Percentiles rank a stretch among this genome's conserved stretches.
Conservation (phyloP, 2,113 vertebrate species). For the Pseudorasbora parva region DNA sequence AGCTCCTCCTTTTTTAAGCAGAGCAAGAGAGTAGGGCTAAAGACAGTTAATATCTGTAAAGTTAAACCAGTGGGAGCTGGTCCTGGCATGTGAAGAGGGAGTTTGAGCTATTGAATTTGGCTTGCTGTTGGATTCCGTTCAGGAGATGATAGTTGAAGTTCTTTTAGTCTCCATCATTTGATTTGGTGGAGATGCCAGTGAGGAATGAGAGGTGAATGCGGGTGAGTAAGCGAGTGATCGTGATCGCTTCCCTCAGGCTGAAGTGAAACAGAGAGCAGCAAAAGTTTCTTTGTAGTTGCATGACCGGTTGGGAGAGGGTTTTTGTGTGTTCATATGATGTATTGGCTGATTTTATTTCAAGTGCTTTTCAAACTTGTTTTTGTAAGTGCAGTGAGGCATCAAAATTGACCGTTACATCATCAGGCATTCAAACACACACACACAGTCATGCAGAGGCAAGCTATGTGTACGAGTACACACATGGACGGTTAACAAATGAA, state of each 20-base stretch:
- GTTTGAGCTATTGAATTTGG: background rate
- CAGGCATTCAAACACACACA: constrained; percentile 41
- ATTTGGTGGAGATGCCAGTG: constrained; percentile 15
- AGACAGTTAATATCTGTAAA: constrained; percentile 10
- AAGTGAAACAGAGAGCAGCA: background rate
- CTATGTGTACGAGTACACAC: background rate
- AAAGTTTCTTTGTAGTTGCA: constrained; percentile 21
- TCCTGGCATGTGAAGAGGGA: background rate
- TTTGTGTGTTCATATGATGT: background rate
- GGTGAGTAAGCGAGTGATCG: constrained; percentile 35
- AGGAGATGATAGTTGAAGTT: background rate
- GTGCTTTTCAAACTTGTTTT: constrained; percentile 12
- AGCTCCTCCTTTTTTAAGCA: constrained; percentile 43
- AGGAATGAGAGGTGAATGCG: constrained; percentile 20
- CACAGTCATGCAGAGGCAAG: background rate
- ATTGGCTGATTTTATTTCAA: constrained; percentile 2
- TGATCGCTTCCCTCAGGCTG: constrained; percentile 1
- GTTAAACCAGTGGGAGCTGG: background rate
- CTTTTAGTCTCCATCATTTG: background rate
- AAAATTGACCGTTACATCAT: constrained; percentile 47
- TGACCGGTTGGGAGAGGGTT: constrained; percentile 23
- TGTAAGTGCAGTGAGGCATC: constrained; percentile 5
- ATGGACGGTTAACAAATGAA: background rate
- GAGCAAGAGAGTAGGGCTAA: constrained; percentile 8
- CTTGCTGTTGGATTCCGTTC: background rate